Base-by-base conservation (phyloP, 1,140 invertebrate species). In the Nixonia krombeini region DNA sequence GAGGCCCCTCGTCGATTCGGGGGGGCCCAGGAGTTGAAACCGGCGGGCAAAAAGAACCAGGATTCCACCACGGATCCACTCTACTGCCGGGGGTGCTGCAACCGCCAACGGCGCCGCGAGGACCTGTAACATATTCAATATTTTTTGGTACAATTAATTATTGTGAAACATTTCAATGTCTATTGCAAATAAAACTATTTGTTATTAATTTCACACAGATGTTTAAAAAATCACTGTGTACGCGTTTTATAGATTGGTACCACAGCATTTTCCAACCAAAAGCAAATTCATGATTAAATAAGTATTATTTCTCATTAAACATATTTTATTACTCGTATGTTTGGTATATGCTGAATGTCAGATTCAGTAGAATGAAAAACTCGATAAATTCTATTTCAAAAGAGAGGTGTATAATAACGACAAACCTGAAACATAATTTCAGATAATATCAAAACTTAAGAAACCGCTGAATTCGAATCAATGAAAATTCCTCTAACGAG, bases 81-180 rank as follows among this genome's bases (percentile, higher is more conserved):
- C 75, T 81, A 83, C 74, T 81, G 72, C 73, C 75, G 76, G 76
- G 70, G 75, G 72, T 82, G 73, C 70, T 83, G 80, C 80, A 80
- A 84, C 80, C 82, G 81, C 79, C 82, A 78, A 81, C 76, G 82
- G 80, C 80, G 76, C 81, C 78, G 81, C 80, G 80, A 72, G 78
- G 71, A 83, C 79, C 83, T 85, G 72, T 0, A 83, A 78, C 56
- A 75, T 17, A 17, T 17, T 17, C n/a, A n/a, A n/a, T n/a, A 5
- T 5, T 26, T 26, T 26, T 26, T 26, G 9, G 4, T 26, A 26
- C 4, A 26, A 9, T 9, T 9, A 4, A 26, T 26, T 26, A 26
- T 5, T 9, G 4, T 5, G 25, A 26, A 26, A 9, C 25, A 9
- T 5, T 5, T 9, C 25, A 26, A 26, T 5, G 4, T 26, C 25